Conservation (phyloP, 1,140 invertebrate species). For the Cotesia vestalis region DNA sequence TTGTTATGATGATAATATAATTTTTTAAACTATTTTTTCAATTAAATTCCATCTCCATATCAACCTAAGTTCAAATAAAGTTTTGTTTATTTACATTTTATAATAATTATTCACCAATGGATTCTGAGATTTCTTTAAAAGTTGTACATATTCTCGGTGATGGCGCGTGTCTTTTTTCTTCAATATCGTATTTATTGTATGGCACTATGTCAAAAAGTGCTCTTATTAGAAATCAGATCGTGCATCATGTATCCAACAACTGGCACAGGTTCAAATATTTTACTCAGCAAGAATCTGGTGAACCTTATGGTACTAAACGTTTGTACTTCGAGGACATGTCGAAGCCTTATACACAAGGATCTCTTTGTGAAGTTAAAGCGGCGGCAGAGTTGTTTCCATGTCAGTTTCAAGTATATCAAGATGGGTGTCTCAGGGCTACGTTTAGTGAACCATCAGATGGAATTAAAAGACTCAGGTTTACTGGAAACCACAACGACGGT, state of each 20-base stretch:
- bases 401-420: neutral
- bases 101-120: no score
- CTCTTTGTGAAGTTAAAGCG: constrained; percentile 18
- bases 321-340: constrained; percentile 17
- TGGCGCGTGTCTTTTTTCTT: neutral
- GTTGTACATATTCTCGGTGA: no score
- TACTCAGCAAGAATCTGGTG: constrained; percentile 7
- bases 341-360: constrained; percentile 9
- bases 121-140: no score
- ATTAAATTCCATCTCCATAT: no score
- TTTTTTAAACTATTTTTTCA: no score
- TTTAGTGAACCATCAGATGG: constrained; percentile 2
- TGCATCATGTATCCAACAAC: constrained; percentile 15
- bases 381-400: constrained; percentile 3
- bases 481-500: constrained; percentile 15
- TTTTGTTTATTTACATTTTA: no score
- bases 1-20: neutral
- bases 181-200: constrained; percentile 12
- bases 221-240: constrained; percentile 1
- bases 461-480: constrained; percentile 20
- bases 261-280: constrained; percentile 14
- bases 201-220: neutral
- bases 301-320: constrained; percentile 18
- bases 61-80: no score
- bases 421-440: neutral